Conservation (phyloP, 1,140 invertebrate species). For the Musca domestica region DNA sequence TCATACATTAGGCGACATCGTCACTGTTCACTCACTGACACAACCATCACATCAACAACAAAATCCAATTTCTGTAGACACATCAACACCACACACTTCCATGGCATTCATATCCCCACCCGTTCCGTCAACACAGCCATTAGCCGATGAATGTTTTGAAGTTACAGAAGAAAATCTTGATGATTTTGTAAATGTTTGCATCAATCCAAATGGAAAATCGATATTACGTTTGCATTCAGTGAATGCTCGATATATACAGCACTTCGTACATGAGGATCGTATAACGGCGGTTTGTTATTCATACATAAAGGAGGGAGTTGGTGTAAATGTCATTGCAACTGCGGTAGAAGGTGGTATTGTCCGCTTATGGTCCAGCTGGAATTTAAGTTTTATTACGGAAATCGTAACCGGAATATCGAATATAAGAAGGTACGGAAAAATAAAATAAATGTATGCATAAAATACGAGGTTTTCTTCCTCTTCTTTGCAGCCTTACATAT, state of each 20-base stretch:
- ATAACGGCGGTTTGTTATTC: constrained; percentile 79
- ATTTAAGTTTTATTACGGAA: constrained; percentile 68
- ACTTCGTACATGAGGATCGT: constrained; percentile 61
- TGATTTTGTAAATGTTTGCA: constrained; percentile 52
- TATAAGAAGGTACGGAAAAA: constrained; percentile 39
- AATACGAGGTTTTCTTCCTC: neutral
- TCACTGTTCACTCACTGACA: constrained; percentile 58
- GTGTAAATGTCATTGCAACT: constrained; percentile 81
- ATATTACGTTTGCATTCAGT: constrained; percentile 74
- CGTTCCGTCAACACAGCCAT: neutral
- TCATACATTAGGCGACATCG: constrained; percentile 79
- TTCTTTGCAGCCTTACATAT: constrained; percentile 39
- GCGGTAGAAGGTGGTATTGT: constrained; percentile 68
- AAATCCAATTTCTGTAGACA: neutral
- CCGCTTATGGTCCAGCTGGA: constrained; percentile 81
- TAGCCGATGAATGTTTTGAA: constrained; percentile 52
- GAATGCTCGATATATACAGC: constrained; percentile 71
- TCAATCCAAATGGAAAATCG: constrained; percentile 57
- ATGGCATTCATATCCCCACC: neutral
- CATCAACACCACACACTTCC: neutral
- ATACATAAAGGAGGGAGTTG: constrained; percentile 75
- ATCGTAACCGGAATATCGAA: constrained; percentile 55
- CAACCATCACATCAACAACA: neutral
- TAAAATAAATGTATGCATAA: neutral
- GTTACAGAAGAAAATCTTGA: constrained; percentile 49